Base-by-base conservation (phyloP, 64 coral and sea anemone species). In the Pocillopora verrucosa region DNA sequence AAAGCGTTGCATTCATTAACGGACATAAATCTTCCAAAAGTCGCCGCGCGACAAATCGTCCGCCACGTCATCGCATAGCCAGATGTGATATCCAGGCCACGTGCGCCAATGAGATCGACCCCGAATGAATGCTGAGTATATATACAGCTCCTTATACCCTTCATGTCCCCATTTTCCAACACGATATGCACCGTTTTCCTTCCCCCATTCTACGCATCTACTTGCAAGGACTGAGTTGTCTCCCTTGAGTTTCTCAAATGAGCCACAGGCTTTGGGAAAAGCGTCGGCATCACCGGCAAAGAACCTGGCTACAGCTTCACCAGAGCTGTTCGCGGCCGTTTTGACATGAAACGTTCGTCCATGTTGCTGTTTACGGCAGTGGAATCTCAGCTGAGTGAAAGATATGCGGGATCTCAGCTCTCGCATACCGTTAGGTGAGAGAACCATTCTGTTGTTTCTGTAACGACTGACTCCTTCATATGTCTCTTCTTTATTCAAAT, bases 271-370 rank as follows among this genome's bases (percentile, higher is more conserved):
- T 0, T 13, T 0, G 0, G 88, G 78, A 30, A 1, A 14, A 17
- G n/a, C 35, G 20, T 61, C 13, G 0, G 77, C 30, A 30, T 81
- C 41, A 11, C 77, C 20, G 0, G 13, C 82, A 12, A 75, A 74
- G 76, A 61, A 90, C 10, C 74, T 30, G 15, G 82, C 13, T 0
- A 82, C 78, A 57, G 38, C 45, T 17, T 58, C 20, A 19, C 88
- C 88, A 60, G 88, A 37, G 56, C 77, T 81, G 78, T 83, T 90
- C 0, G 13, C 25, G 12, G n/a, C n/a, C 51, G 88, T 90, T 65
- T 58, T 73, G 1, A 90, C 57, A 22, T 90, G 88, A 16, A 90
- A 68, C 0, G 78, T 90, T 13, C 78, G 56, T 41, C 68, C 78
- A 9, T 22, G 22, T 58, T 69, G 19, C 24, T 13, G 16, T 59